A percentile compares a stretch with the other conserved stretches of the same genome.
These are phyloP conservation scores for Lypha dubia DNA, from an alignment of 2,888 invertebrate species.

Conservation along the genomic window DNA sequence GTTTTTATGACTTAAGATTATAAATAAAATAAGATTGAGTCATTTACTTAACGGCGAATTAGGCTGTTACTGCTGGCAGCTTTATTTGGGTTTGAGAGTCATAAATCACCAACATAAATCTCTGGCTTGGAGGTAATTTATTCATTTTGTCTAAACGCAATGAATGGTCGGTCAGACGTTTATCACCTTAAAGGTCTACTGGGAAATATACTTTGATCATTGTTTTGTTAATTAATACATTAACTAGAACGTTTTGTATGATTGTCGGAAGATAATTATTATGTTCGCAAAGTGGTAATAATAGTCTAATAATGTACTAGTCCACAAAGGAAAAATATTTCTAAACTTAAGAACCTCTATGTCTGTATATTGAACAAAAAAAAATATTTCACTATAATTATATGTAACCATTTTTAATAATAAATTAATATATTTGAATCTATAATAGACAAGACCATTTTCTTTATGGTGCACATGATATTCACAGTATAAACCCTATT, in stretches of 20 bases:
- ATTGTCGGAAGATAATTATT: not conserved
- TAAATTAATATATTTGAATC: too few relatives aligned
- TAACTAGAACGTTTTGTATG: not conserved
- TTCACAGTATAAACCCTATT: too few relatives aligned
- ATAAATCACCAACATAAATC: conserved; percentile 45
- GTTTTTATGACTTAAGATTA: conserved; percentile 73
- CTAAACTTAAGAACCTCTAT: too few relatives aligned
- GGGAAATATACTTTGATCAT: not conserved
- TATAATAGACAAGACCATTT: too few relatives aligned
- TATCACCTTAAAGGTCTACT: conserved; percentile 72
- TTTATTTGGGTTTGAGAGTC: conserved; percentile 15
- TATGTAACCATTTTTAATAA: too few relatives aligned
- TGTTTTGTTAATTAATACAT: conserved; percentile 57
- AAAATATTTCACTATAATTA: too few relatives aligned
- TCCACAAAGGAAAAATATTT: too few relatives aligned
- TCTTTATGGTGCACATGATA: too few relatives aligned
- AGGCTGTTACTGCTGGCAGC: not conserved
- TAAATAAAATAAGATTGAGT: conserved; percentile 25
- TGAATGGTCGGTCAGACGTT: conserved; percentile 13
- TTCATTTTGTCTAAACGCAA: not conserved
- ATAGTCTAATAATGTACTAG: too few relatives aligned
- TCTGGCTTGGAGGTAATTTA: conserved; percentile 28
- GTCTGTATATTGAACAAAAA: too few relatives aligned
- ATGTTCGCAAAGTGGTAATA: too few relatives aligned
- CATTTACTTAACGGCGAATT: conserved; percentile 41